Conservation (phyloP, 2,888 invertebrate genomes). For the Latrodectus elegans region DNA sequence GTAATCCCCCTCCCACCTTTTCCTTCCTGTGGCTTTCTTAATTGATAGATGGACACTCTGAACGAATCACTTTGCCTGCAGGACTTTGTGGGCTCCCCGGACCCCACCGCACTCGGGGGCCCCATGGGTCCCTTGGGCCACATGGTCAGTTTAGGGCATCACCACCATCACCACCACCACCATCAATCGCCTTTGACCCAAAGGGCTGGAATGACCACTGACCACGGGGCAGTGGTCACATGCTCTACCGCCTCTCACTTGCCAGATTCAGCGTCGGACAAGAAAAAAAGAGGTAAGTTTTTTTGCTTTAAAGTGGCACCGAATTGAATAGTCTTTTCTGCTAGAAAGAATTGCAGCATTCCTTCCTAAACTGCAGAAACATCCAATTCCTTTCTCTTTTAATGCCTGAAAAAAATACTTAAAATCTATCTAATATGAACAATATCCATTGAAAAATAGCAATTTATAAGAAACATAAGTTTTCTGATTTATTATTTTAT, state of each 20-base stretch:
- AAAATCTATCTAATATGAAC: no score
- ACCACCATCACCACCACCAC: constrained; percentile 65
- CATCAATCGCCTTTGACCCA: constrained; percentile 52
- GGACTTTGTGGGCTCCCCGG: constrained; percentile 72
- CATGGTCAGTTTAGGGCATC: constrained; percentile 66
- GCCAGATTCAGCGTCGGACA: constrained; percentile 64
- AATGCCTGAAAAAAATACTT: no score
- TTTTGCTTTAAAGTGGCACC: neutral
- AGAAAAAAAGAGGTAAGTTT: constrained; percentile 67
- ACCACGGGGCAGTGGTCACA: constrained; percentile 63
- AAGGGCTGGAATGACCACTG: constrained; percentile 51
- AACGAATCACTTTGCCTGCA: constrained; percentile 75
- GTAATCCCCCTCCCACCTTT: constrained; percentile 33
- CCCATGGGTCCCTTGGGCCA: constrained; percentile 67
- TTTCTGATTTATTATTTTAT: no score
- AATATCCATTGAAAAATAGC: no score
- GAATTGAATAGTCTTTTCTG: no score
- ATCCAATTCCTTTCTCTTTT: no score
- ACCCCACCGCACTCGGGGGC: constrained; percentile 55
- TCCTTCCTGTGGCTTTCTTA: constrained; percentile 45
- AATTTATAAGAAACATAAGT: no score
- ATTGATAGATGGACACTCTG: constrained; percentile 70
- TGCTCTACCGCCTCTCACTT: constrained; percentile 52
- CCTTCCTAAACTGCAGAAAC: no score
- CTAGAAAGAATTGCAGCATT: no score